Evolutionary conservation across 2,888 invertebrate species (phyloP), one percentile per base, ranked within the genome.

Genomic region (Amphipoea lucens): DNA sequence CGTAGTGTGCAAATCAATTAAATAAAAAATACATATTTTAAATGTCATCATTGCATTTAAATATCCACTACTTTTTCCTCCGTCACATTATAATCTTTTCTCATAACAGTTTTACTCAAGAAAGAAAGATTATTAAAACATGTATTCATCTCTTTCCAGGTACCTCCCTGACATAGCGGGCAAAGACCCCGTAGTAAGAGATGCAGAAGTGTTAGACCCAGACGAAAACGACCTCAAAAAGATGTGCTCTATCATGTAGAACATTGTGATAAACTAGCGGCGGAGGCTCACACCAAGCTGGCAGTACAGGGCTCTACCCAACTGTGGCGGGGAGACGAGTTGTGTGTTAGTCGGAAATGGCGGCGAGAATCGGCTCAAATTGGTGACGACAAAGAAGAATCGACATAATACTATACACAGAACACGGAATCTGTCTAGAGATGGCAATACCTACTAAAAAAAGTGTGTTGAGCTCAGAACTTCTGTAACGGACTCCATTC

Each of bases 161-260:
- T 89, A 94, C 87, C 90, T 93, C 81, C 94, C 93, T 51, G 90
- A 90, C 74, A 92, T 91, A 82, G 76, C 85, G 20, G 88, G 88
- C 36, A 89, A 89, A 36, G 89, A 89, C 0, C 89, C 89, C 1
- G 82, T 90, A 36, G 88, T 89, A 2, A 48, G 78, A 68, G 86
- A 87, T 74, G 85, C 89, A 7, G 86, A 86, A 67, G 83, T 83
- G 23, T 70, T 85, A 54, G 91, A 90, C 66, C 88, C 90, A 62
- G 90, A 91, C 82, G 91, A 91, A 76, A 84, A 89, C 98, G 94
- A 97, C 97, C 69, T 97, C 97, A 93, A 97, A 97, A 91, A 92
- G 93, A 87, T 93, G 94, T 88, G 97, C 97, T 84, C 96, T 95
- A 92, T 98, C 98, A 90, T 85, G 75, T 89, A 90, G 51, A 51